phyloP scores from a whole-genome alignment of 2,113 vertebrate species.

The Zosterops hypoxanthus region DNA sequence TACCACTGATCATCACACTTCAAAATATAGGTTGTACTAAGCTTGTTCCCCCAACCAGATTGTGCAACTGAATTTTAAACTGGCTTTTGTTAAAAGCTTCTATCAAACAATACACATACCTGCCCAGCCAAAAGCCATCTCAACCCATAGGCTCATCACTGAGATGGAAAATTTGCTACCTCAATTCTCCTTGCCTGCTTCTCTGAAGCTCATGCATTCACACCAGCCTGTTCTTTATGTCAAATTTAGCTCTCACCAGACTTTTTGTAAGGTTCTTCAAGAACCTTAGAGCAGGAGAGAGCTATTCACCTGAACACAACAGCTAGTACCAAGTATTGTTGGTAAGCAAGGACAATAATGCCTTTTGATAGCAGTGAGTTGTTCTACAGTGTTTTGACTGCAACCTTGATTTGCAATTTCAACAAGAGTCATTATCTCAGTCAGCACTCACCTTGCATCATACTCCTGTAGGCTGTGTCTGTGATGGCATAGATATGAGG shows the following conservation, averaged over 20 bases:
- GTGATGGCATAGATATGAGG: constrained; percentile 99
- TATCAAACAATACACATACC: background rate
- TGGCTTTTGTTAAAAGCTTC: background rate
- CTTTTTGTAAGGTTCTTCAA: background rate
- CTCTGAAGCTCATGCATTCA: background rate
- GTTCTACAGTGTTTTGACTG: background rate
- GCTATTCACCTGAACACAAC: background rate
- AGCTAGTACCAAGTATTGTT: background rate
- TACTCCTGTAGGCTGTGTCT: constrained; percentile 96
- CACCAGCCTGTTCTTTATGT: background rate
- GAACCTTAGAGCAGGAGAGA: background rate
- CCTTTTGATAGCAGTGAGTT: background rate
- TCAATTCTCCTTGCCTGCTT: background rate
- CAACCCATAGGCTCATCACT: background rate
- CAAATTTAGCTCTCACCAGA: background rate
- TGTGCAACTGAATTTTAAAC: background rate
- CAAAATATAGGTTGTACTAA: background rate
- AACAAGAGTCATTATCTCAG: background rate
- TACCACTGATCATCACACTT: background rate
- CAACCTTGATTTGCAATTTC: background rate
- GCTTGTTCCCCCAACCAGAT: background rate
- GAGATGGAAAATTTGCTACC: background rate
- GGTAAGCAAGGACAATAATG: background rate
- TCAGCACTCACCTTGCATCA: constrained; percentile 94
- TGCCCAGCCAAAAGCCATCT: background rate